Evolutionary conservation across 2,888 invertebrate genomes (phyloP).

Genomic region (Dione vanillae): DNA sequence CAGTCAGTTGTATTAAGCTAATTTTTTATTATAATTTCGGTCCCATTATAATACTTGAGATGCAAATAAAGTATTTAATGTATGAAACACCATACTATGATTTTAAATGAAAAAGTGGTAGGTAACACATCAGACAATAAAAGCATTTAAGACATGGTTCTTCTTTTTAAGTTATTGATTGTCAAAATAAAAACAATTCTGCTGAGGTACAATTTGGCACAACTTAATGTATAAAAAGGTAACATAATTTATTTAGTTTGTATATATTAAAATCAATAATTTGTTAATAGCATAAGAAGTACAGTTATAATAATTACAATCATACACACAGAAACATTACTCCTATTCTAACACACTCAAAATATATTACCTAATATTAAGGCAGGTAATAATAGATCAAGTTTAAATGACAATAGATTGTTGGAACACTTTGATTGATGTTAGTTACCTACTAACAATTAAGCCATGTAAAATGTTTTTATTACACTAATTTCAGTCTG

Average conservation of each 20-base stretch:
- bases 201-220: constrained; percentile 21
- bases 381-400: constrained; percentile 1
- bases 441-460: constrained; percentile 27
- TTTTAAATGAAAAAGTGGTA: background rate
- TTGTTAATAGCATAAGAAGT: constrained; percentile 12
- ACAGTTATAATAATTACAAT: constrained; percentile 10
- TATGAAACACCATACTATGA: background rate
- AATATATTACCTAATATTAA: constrained; percentile 8
- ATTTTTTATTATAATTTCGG: constrained; percentile 45
- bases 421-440: constrained; percentile 14
- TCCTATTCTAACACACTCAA: constrained; percentile 8
- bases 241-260: constrained; percentile 10
- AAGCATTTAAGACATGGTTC: background rate
- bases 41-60: constrained; percentile 43
- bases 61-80: constrained; percentile 22
- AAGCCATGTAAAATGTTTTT: constrained; percentile 35
- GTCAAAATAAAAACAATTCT: constrained; percentile 7
- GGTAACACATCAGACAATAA: background rate
- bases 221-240: constrained; percentile 20
- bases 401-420: constrained; percentile 7
- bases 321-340: constrained; percentile 13
- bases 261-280: constrained; percentile 15
- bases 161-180: background rate
- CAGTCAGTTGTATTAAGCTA: constrained; percentile 46
- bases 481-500: constrained; percentile 42